A percentile compares a stretch with the other conserved stretches of the same genome.
Conservation (phyloP, 2,113 vertebrate genomes). For the Chloropsis hardwickii region DNA sequence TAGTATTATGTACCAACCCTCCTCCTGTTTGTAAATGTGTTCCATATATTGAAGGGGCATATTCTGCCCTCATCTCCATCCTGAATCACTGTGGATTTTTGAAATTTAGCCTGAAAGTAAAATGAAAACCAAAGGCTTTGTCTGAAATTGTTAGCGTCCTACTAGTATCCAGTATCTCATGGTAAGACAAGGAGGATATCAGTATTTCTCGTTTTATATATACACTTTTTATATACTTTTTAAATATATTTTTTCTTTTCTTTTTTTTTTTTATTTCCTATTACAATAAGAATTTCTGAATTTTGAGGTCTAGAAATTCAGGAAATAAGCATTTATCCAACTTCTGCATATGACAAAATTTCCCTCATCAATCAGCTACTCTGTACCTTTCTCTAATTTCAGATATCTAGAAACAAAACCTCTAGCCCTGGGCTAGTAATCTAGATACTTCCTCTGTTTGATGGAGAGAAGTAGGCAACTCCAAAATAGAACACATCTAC, state of each 20-base stretch:
- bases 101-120: conserved; percentile 28
- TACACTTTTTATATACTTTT: not conserved
- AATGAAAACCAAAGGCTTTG: not conserved
- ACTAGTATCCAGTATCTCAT: not conserved
- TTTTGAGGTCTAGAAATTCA: not conserved
- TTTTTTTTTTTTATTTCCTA: not conserved
- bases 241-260: not conserved
- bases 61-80: not conserved
- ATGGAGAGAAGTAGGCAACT: not conserved
- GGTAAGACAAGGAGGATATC: not conserved
- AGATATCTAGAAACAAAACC: not conserved
- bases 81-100: not conserved
- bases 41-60: not conserved
- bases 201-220: not conserved
- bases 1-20: not conserved
- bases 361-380: not conserved
- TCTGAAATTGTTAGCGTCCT: conserved; percentile 1
- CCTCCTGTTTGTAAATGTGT: not conserved
- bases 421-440: not conserved
- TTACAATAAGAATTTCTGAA: not conserved
- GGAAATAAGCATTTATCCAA: not conserved
- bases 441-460: not conserved
- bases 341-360: not conserved
- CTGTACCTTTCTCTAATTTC: not conserved
- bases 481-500: not conserved